phyloP scores from a whole-genome alignment of 2,888 invertebrate species.

The Nowickia ferox region DNA sequence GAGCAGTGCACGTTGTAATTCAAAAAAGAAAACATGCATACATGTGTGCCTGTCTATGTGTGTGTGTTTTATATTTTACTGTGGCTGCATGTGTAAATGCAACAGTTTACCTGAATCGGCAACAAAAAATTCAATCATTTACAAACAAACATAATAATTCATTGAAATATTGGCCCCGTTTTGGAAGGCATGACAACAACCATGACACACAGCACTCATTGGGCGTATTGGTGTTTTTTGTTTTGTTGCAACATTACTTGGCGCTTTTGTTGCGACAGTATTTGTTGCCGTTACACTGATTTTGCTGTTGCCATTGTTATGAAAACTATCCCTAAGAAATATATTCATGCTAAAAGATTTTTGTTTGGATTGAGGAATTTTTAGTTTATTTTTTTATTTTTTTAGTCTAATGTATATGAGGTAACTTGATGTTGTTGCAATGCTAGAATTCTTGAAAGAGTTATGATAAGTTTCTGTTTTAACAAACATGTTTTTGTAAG shows the following conservation, averaged over 20 bases:
- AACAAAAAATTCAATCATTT: conserved; percentile 35
- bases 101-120: conserved; percentile 30
- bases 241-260: conserved; percentile 6
- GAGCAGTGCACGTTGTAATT: conserved; percentile 17
- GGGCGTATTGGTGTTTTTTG: conserved; percentile 37
- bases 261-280: conserved; percentile 8
- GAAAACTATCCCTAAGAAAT: conserved; percentile 30
- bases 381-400: conserved; percentile 3
- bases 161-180: conserved; percentile 60
- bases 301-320: conserved; percentile 30
- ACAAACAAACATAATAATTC: conserved; percentile 10
- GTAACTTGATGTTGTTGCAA: conserved; percentile 39
- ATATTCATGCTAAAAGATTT: conserved; percentile 40
- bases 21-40: neutral
- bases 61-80: conserved; percentile 1
- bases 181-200: conserved; percentile 61
- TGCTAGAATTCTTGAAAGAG: conserved; percentile 6
- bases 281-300: conserved; percentile 17
- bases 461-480: too few species aligned
- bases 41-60: neutral
- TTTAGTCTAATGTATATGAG: conserved; percentile 3
- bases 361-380: conserved; percentile 53
- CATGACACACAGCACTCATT: conserved; percentile 63
- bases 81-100: neutral
- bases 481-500: too few species aligned